A percentile compares a stretch with the other conserved stretches of the same genome.
These are phyloP conservation scores for Gymnothorax reevesii DNA, from an alignment of 2,797 vertebrate genomes.

Conservation along the genomic window DNA sequence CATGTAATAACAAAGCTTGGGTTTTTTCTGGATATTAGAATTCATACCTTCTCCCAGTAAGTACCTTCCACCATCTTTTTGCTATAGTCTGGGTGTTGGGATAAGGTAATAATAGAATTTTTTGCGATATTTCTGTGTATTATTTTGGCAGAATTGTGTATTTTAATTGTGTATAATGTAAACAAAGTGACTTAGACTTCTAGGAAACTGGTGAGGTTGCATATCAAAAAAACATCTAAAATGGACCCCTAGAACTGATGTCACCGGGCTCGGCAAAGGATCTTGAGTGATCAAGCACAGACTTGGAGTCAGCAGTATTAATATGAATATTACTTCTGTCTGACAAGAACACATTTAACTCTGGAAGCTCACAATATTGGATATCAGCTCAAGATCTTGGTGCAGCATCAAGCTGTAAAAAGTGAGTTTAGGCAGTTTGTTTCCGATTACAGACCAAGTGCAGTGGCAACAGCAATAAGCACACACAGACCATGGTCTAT, in stretches of 20 bases:
- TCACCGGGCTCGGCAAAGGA: neutral
- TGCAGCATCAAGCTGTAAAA: neutral
- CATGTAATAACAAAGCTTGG: conserved; percentile 45
- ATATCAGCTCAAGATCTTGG: neutral
- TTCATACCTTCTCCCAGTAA: conserved; percentile 48
- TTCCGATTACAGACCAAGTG: conserved; percentile 66
- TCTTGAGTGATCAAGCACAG: neutral
- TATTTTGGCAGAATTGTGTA: neutral
- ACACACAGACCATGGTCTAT: conserved; percentile 63
- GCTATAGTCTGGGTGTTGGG: conserved; percentile 8
- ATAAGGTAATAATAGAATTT: neutral
- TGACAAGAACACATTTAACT: neutral
- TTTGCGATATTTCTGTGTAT: neutral
- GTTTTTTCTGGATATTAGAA: conserved; percentile 33
- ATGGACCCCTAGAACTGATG: neutral
- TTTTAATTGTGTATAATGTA: neutral
- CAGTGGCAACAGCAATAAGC: conserved; percentile 52
- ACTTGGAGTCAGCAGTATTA: neutral
- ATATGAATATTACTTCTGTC: conserved; percentile 8
- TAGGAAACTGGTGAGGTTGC: neutral
- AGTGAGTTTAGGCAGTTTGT: conserved; percentile 36
- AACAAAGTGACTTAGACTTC: neutral
- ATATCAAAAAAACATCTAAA: neutral
- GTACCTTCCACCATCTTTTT: conserved; percentile 45
- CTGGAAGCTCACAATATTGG: neutral